Evolutionary conservation across 1,140 invertebrate species (phyloP), one percentile per base, ranked within the genome.

Genomic region (Apolygus lucorum): DNA sequence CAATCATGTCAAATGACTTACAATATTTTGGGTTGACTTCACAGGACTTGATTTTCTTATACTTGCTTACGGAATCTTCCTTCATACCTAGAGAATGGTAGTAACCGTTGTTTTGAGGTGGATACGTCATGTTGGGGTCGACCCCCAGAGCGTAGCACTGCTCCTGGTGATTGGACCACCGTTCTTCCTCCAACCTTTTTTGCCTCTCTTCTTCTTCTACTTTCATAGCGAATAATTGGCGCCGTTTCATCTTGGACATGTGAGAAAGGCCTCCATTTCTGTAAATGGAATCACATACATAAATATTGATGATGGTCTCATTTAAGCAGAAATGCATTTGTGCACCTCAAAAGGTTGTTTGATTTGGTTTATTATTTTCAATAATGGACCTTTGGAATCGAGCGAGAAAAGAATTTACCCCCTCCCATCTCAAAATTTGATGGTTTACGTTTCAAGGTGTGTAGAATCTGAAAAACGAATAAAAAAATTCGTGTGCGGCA

Each of bases 201-300:
- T 87, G 84, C 71, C 78, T 75, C 29, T 78, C 76, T 52, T 74
- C 72, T 68, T 72, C 63, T 26, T 71, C 66, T n/a, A 71, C 86
- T 80, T 91, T 87, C 21, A 87, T 77, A 24, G 88, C 90, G 80
- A 93, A 95, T 64, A 89, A 78, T 75, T 90, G 86, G 28, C 92
- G 78, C 2, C 90, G 78, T 74, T 91, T 85, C 63, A 86, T 84
- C 78, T 91, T 91, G 0, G 84, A 83, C 76, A 89, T 79, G 65
- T 81, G 81, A 2, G 59, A 63, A 13, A 64, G 26, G 11, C 8
- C 54, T 52, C 34, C 52, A 26, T 52, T 52, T 4, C 54, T 59
- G n/a, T n/a, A n/a, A n/a, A n/a, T n/a, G n/a, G n/a, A n/a, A n/a
- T n/a, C n/a, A n/a, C n/a, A n/a, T n/a, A n/a, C n/a, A n/a, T n/a